Evolutionary conservation across 1,140 invertebrate species (phyloP).

Genomic region (Whitmania pigra): DNA sequence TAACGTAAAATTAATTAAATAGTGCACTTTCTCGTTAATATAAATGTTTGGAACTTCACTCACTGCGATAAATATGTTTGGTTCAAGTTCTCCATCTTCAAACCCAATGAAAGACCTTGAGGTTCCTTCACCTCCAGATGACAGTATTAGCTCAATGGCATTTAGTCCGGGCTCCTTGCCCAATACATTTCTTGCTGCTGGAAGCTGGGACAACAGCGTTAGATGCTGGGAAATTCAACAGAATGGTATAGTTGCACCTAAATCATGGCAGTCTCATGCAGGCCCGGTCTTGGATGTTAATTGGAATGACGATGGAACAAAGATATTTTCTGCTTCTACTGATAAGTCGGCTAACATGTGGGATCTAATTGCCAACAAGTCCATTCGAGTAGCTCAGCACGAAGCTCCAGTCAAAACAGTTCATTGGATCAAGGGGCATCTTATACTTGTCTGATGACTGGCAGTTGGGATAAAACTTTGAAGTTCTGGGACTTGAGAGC

Average conservation of each 20-base stretch:
- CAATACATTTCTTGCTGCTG: conserved; percentile 84
- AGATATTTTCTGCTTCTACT: conserved; percentile 92
- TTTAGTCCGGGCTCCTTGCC: conserved; percentile 75
- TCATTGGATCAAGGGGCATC: conserved; percentile 88
- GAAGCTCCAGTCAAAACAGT: conserved; percentile 91
- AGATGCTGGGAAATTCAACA: conserved; percentile 93
- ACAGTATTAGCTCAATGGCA: conserved; percentile 79
- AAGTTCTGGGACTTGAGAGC: conserved; percentile 94
- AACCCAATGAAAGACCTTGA: conserved; percentile 75
- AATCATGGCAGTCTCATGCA: conserved; percentile 87
- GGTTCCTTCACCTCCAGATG: conserved; percentile 75
- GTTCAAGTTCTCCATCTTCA: too few species aligned
- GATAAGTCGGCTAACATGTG: conserved; percentile 97
- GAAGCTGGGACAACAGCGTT: conserved; percentile 91
- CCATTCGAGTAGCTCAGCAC: conserved; percentile 81
- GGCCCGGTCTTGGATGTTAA: conserved; percentile 85
- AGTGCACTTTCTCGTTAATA: too few species aligned
- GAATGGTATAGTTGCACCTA: conserved; percentile 82
- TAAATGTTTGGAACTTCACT: too few species aligned
- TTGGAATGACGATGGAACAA: conserved; percentile 90
- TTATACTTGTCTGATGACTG: conserved; percentile 95
- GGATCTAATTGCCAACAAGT: conserved; percentile 89
- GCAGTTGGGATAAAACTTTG: conserved; percentile 96
- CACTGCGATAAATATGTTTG: too few species aligned
- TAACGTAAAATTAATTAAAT: too few species aligned